phyloP scores from a whole-genome alignment of 2,113 vertebrate species.

The Takifugu flavidus region DNA sequence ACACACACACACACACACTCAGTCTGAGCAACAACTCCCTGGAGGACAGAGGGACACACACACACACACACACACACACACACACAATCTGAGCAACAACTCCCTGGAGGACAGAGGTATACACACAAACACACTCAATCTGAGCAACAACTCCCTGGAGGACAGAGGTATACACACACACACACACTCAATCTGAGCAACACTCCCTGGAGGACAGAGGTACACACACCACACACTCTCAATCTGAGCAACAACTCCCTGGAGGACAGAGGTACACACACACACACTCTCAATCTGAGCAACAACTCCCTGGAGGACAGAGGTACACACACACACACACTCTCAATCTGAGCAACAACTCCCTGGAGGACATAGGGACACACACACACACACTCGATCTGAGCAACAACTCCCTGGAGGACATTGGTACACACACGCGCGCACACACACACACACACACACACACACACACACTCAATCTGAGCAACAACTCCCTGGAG shows the following conservation, averaged over 20 bases:
- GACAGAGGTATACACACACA: too few relatives aligned
- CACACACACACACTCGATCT: too few relatives aligned
- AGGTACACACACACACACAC: too few relatives aligned
- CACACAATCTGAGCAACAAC: too few relatives aligned
- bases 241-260: too few relatives aligned
- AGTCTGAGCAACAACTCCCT: too few relatives aligned
- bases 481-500: too few relatives aligned
- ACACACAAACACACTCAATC: neutral
- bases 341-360: neutral
- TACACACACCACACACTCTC: constrained; percentile 43
- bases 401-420: neutral
- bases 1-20: neutral
- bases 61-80: too few relatives aligned
- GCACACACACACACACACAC: constrained; percentile 5
- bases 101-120: too few relatives aligned
- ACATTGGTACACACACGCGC: neutral
- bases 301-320: too few relatives aligned
- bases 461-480: neutral
- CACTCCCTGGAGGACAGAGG: constrained; percentile 94
- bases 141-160: too few relatives aligned
- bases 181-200: constrained; percentile 89
- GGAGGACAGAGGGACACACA: neutral
- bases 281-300: neutral
- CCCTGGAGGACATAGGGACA: neutral
- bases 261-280: neutral